Percentiles rank a stretch among this genome's conserved stretches.
phyloP scores from a whole-genome alignment of 2,888 invertebrate genomes.

The Ptychoptera albimana region DNA sequence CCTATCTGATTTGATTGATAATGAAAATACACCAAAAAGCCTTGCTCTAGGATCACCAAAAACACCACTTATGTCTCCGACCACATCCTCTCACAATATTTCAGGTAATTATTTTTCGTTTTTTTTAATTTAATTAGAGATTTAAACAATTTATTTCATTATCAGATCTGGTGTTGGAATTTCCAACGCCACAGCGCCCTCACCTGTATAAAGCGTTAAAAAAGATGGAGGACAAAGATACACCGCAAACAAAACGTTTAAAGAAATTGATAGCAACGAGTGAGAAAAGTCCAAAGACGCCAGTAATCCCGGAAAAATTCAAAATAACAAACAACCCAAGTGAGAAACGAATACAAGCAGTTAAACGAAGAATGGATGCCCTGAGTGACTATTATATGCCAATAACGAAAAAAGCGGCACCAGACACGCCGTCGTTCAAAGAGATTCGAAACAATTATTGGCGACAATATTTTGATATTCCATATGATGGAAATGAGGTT shows the following conservation, averaged over 20 bases:
- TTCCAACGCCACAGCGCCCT: conserved; percentile 9
- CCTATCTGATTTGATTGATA: background rate
- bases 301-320: conserved; percentile 23
- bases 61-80: conserved; percentile 2
- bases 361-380: background rate
- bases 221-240: conserved; percentile 9
- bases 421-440: conserved; percentile 9
- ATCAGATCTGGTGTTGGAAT: conserved; percentile 7
- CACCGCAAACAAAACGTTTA: conserved; percentile 8
- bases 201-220: conserved; percentile 8
- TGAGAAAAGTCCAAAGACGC: conserved; percentile 23
- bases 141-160: too few species aligned
- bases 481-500: conserved; percentile 9
- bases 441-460: conserved; percentile 10
- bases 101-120: too few species aligned
- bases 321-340: background rate
- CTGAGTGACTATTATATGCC: background rate
- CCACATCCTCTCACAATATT: background rate
- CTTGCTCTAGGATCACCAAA: background rate
- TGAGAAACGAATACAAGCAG: background rate
- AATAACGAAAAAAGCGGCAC: too few species aligned
- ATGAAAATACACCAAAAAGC: background rate
- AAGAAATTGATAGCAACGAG: conserved; percentile 14
- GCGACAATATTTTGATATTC: conserved; percentile 11
- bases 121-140: background rate